Conservation (phyloP, 64 coral and sea anemone species). For the Montipora capricornis region DNA sequence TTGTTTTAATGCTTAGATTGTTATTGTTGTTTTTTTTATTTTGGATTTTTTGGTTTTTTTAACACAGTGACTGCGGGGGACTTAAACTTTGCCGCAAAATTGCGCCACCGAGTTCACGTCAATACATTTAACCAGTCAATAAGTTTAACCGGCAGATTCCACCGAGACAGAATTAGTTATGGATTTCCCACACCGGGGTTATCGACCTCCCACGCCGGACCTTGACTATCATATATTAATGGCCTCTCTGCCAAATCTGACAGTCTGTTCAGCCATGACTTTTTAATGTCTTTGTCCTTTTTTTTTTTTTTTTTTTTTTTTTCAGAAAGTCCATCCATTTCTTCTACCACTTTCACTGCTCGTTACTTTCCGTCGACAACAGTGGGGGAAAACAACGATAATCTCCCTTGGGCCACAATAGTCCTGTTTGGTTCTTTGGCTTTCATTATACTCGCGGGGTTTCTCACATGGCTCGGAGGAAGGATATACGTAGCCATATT, state of each 20-base stretch:
- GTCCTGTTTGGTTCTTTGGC: neutral
- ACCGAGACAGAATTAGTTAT: no score
- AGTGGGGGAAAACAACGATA: neutral
- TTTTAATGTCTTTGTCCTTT: neutral
- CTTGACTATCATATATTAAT: no score
- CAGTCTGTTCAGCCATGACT: neutral
- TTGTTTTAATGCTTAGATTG: no score
- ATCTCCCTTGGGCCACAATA: neutral
- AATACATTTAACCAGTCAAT: no score
- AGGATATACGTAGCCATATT: slow-evolving; percentile 1
- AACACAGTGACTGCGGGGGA: no score
- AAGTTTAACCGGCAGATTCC: no score
- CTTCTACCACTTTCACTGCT: neutral
- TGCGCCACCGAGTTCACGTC: no score
- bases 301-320: neutral
- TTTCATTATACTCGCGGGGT: neutral
- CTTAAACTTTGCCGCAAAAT: no score
- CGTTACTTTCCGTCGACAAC: neutral
- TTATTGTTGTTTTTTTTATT: no score
- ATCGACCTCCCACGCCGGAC: no score
- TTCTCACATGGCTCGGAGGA: neutral
- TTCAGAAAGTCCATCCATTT: neutral
- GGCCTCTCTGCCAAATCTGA: neutral
- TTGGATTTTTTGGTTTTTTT: no score
- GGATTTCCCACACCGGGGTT: no score